Conservation (phyloP, 2,888 invertebrate genomes). For the Tetragonula carbonaria region DNA sequence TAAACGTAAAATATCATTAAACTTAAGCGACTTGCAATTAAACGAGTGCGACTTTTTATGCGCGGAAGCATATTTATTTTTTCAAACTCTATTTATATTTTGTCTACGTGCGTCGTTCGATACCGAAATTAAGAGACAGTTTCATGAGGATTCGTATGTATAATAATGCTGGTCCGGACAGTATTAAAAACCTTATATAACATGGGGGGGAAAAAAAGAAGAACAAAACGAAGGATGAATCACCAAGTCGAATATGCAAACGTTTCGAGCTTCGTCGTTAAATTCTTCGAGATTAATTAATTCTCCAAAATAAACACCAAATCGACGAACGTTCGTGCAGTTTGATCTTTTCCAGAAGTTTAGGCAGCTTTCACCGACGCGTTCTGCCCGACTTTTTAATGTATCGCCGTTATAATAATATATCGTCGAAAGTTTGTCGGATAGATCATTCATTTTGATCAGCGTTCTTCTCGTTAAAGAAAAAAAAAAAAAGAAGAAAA, state of each 20-base stretch:
- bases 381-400: conserved; percentile 22
- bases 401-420: background rate
- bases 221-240: conserved; percentile 29
- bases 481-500: background rate
- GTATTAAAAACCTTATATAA: background rate
- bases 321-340: background rate
- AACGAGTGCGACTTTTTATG: background rate
- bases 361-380: conserved; percentile 22
- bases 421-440: conserved; percentile 4
- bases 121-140: background rate
- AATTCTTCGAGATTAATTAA: conserved; percentile 13
- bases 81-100: background rate
- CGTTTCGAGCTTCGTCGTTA: conserved; percentile 5
- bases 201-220: accelerated
- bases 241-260: conserved; percentile 9
- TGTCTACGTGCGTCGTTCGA: background rate
- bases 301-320: conserved; percentile 4
- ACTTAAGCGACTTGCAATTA: background rate
- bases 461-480: conserved; percentile 14
- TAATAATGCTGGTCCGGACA: background rate
- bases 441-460: background rate
- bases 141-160: background rate
- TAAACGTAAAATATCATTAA: background rate
- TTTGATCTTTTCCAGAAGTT: conserved; percentile 8
- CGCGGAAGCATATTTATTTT: background rate